Base-by-base conservation (phyloP, 2,888 invertebrate species). In the Lasioglossum vierecki region DNA sequence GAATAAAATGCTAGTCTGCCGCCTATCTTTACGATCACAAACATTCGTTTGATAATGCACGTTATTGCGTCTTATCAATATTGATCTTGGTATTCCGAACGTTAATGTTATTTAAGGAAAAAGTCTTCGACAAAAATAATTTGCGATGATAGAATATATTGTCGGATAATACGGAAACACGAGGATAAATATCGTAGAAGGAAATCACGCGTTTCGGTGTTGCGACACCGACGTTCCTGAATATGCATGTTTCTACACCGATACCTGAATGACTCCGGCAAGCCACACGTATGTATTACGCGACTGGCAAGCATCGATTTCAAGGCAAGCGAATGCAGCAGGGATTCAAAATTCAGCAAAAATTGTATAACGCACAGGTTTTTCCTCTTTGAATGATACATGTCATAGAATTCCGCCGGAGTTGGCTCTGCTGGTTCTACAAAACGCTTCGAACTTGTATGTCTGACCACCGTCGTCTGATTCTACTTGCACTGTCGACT, bases 211-310 rank as follows among this genome's bases (percentile, higher is more conserved):
- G 13, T 76, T 76, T 72, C 60, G 60, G 30, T 79, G 11, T 79
- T 84, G 39, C 84, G 13, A 76, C 53, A 84, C 49, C 49, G 35
- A 39, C 26, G 22, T 70, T 60, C 4, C 30, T 84, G 79, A 84
- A 85, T 85, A 85, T 85, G 30, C 46, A 85, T 85, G 79, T 30
- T n/a, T 57, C 22, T 11, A 30, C 68, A 70, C 30, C 22, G 22
- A 79, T 49, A 71, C 22, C 71, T 46, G 46, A 30, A 68, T 22
- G 66, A 68, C 77, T 73, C 76, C 22, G 57, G 57, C 44, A 35
- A 49, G 35, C 35, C 53, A 4, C 41, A n/a, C 49, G 41, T 79
- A 70, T 76, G 49, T 79, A 76, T 73, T 53, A 75, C 26, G 63
- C 26, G 44, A 22, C 35, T 46, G 30, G 30, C 30, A 41, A 39